phyloP scores from a whole-genome alignment of 2,113 vertebrate species.

The Hippoglossus stenolepis region DNA sequence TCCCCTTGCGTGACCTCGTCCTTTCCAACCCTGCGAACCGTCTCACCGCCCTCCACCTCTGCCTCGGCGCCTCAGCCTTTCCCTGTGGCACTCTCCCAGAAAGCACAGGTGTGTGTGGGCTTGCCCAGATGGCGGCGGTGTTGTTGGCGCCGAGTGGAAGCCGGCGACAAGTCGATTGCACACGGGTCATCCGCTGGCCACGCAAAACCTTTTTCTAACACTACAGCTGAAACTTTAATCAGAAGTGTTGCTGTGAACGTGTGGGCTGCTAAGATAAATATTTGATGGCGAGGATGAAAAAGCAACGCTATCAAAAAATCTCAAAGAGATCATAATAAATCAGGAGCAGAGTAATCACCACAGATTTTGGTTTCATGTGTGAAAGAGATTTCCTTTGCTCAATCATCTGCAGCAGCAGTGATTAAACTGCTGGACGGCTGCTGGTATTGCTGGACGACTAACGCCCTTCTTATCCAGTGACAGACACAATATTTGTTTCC shows the following conservation, averaged over 20 bases:
- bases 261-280: no score
- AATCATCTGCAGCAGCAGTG: no score
- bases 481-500: no score
- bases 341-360: no score
- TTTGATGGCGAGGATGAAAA: not conserved
- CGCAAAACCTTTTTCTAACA: slow-evolving; percentile 15
- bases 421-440: no score
- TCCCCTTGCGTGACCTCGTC: not conserved
- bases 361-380: no score
- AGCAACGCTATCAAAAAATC: no score
- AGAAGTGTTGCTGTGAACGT: no score
- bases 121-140: slow-evolving; percentile 73
- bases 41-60: slow-evolving; percentile 46
- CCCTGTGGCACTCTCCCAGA: slow-evolving; percentile 66
- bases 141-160: slow-evolving; percentile 44
- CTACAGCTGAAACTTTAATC: slow-evolving; percentile 12
- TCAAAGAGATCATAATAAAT: no score
- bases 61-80: slow-evolving; percentile 33
- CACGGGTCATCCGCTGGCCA: slow-evolving; percentile 35
- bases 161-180: slow-evolving; percentile 41
- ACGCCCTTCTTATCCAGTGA: no score
- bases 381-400: no score
- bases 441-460: no score
- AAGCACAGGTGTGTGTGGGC: slow-evolving; percentile 72
- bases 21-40: not conserved